Evolutionary conservation across 2,113 vertebrate species (phyloP).

Genomic region (Cettia cetti): DNA sequence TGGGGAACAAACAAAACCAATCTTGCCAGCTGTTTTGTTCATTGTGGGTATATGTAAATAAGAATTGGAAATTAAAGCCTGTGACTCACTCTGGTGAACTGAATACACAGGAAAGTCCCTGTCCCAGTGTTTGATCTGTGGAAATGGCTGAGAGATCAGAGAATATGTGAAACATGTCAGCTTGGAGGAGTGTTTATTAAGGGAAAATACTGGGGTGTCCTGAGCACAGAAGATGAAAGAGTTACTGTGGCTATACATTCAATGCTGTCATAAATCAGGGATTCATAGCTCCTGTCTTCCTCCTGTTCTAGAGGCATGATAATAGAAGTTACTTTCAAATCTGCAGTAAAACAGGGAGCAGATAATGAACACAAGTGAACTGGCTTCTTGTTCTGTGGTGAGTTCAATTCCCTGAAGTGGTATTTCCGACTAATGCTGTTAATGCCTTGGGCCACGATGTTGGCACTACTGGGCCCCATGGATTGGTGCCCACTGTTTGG

Average conservation of each 20-base stretch:
- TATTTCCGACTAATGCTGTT: neutral
- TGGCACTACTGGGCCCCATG: neutral
- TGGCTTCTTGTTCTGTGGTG: neutral
- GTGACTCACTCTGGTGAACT: neutral
- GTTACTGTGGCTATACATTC: neutral
- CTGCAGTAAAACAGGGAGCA: neutral
- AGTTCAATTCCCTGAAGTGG: neutral
- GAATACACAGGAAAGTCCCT: constrained; percentile 21
- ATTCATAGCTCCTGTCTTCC: neutral
- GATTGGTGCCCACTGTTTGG: neutral
- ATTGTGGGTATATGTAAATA: constrained; percentile 20
- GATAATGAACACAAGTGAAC: neutral
- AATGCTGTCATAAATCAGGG: neutral
- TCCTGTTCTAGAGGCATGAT: neutral
- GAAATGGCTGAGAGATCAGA: constrained; percentile 65
- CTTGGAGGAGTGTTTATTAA: constrained; percentile 17
- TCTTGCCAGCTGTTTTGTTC: neutral
- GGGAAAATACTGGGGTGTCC: constrained; percentile 11
- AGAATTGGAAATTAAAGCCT: constrained; percentile 37
- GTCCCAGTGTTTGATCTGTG: constrained; percentile 45
- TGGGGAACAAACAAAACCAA: neutral
- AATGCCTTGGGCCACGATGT: neutral
- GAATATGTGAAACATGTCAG: constrained; percentile 18
- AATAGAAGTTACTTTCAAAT: neutral
- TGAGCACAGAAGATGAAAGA: constrained; percentile 49